Base-by-base conservation (phyloP, 2,113 vertebrate species). In the Ammospiza caudacuta region DNA sequence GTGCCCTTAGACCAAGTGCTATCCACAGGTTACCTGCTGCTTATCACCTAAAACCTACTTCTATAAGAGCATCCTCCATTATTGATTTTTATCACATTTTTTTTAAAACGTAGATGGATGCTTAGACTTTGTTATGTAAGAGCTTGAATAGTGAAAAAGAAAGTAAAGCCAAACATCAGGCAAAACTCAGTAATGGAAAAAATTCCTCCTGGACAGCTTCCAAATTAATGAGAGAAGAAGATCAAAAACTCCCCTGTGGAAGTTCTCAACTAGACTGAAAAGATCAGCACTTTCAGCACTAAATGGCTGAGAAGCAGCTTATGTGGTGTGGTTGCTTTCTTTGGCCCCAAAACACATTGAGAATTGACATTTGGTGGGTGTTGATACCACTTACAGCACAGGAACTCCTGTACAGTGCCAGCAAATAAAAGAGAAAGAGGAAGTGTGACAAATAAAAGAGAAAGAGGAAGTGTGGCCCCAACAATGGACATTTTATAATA, bases 401-500 rank as follows among this genome's bases (percentile, higher is more conserved):
- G 33, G 35, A 28, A 9, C 35, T 63, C 24, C 37, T 3, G 24
- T 1, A 8, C 2, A 5, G 49, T 9, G 52, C 18, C 33, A 25
- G 18, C 25, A 8, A 17, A 21, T 15, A 19, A 47, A 78, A 57
- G n/a, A 46, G 35, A 47, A 78, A 57, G n/a, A 46, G 39, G 47
- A 44, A 35, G 49, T 43, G 31, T 1, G 11, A 15, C 25, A 8
- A 15, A 23, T 15, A 21, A 47, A 78, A 57, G 43, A 59, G 15
- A 11, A 14, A 9, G n/a, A 46, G 39, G 47, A 44, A 35, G 49
- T 43, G 31, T 1, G 11, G 68, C 21, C 25, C 23, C 14, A 24
- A 9, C 0, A 9, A 27, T 1, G 2, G 0, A 5, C 5, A 3
- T 27, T 24, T 9, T 7, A 1, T 3, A 49, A 2, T 3, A 52